Conservation (phyloP, 2,113 vertebrate species). For the Pelecanoides urinatrix region DNA sequence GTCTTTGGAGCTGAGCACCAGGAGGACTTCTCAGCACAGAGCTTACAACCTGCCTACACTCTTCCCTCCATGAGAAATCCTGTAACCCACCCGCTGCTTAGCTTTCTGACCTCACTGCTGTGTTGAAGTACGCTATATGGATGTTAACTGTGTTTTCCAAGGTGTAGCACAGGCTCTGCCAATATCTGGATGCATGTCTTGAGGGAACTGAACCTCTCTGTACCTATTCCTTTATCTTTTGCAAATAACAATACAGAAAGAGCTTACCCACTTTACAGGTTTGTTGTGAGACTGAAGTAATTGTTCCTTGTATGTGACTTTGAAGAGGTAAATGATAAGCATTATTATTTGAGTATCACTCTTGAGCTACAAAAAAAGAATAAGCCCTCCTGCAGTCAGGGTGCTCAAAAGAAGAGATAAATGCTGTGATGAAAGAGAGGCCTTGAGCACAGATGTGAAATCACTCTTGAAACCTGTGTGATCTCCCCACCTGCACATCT, state of each 20-base stretch:
- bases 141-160: background rate
- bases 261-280: background rate
- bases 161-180: background rate
- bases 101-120: background rate
- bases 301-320: background rate
- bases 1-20: background rate
- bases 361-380: background rate
- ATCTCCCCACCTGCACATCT: conserved; percentile 52
- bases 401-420: conserved; percentile 27
- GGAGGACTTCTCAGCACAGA: background rate
- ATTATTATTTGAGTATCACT: conserved; percentile 12
- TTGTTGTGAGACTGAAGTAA: background rate
- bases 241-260: background rate
- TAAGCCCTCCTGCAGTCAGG: background rate
- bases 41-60: background rate
- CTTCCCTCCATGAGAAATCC: background rate
- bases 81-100: background rate
- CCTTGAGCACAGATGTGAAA: conserved; percentile 42
- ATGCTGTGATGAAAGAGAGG: background rate
- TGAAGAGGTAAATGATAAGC: background rate
- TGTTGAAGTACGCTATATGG: background rate
- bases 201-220: background rate
- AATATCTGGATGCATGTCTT: background rate
- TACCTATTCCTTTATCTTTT: background rate
- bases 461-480: conserved; percentile 27